Conservation (phyloP, 2,888 invertebrate genomes). For the Harmothoe impar region DNA sequence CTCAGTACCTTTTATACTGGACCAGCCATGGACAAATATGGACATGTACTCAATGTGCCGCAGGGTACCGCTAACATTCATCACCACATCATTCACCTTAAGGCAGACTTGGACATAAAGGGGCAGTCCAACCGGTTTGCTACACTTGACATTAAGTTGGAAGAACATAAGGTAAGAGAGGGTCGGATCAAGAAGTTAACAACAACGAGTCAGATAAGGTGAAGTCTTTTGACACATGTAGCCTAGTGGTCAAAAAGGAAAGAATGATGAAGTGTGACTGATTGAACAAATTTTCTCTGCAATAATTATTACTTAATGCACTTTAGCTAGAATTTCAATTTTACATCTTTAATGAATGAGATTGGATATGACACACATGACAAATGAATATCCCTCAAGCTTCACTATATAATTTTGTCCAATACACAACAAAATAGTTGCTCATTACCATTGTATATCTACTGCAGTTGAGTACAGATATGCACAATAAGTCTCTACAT, state of each 20-base stretch:
- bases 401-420: neutral
- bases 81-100: constrained; percentile 2
- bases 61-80: neutral
- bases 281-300: neutral
- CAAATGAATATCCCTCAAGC: neutral
- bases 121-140: constrained; percentile 1
- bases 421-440: neutral
- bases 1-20: constrained; percentile 70
- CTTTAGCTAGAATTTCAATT: neutral
- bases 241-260: neutral
- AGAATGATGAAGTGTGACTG: neutral
- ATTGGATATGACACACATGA: neutral
- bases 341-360: neutral
- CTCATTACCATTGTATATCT: neutral
- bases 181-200: too few species aligned
- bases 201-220: too few species aligned
- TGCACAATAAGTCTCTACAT: too few species aligned
- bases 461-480: neutral
- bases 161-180: neutral
- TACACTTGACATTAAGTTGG: neutral
- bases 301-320: neutral
- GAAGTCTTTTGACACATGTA: neutral
- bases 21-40: constrained; percentile 24
- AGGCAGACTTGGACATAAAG: constrained; percentile 16
- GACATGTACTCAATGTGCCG: neutral